Evolutionary conservation across 2,888 invertebrate species (phyloP), one percentile per base, ranked within the genome.

Genomic region (Cosmopolites sordidus): DNA sequence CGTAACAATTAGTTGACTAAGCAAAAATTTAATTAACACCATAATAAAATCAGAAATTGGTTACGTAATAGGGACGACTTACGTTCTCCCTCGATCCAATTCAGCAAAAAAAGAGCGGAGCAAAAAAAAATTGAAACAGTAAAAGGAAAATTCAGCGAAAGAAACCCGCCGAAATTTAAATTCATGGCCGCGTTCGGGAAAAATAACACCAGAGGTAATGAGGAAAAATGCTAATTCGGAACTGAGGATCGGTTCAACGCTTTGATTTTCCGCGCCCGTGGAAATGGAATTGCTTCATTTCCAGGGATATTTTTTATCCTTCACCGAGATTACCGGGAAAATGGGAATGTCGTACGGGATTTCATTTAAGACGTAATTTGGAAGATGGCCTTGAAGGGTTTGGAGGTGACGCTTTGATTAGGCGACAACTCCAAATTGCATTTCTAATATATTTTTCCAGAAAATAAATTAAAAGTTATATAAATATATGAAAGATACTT

Each of bases 231-330:
- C 58, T 58, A 58, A 58, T 58, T 58, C 51, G 29, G 44, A 39
- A 41, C 16, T 4, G 48, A 37, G 51, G 45, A 51, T 56, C 51
- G 56, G 56, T 51, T 56, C 48, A 37, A 45, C 58, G 54, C 51
- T 58, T 54, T 58, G 58, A 58, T 58, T 58, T 58, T 58, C 58
- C 58, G 54, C 54, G 44, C 40, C 45, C 53, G 49, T 53, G 50
- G 51, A 58, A 58, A 54, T 54, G 58, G 51, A 58, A 58, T 58
- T 54, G 58, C 58, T 54, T 58, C 58, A 58, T 58, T 58, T 54
- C 51, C 58, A 58, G 52, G 46, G 53, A 49, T 49, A 53, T 56
- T 56, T 56, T 56, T 56, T 56, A 48, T 53, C 51, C 55, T 45
- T 30, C 16, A 30, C 44, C 37, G 16, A 48, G 51, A 56, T 56